A percentile compares a stretch with the other conserved stretches of the same genome.
phyloP scores from a whole-genome alignment of 2,113 vertebrate genomes.

The Spilogale gracilis region DNA sequence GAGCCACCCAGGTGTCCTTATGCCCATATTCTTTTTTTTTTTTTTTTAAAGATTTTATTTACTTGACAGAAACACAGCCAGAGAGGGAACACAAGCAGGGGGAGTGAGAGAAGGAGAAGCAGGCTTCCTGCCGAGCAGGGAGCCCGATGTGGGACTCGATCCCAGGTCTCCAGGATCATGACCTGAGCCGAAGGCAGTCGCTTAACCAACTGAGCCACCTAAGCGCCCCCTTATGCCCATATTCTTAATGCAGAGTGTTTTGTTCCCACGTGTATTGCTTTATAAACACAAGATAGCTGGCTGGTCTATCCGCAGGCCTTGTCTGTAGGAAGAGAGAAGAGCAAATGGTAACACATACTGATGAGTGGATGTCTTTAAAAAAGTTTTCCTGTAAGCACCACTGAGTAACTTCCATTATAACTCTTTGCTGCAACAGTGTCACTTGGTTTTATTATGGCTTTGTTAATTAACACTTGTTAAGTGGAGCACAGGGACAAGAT shows the following conservation, averaged over 20 bases:
- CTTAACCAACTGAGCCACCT: too few species aligned
- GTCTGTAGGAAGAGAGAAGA: not conserved
- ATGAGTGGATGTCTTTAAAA: not conserved
- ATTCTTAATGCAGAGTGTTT: not conserved
- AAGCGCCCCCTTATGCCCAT: not conserved
- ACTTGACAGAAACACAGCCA: too few species aligned
- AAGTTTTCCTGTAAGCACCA: not conserved
- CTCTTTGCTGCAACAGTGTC: not conserved
- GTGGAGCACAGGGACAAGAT: not conserved
- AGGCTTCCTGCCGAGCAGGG: too few species aligned
- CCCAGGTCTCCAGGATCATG: too few species aligned
- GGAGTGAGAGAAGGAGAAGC: too few species aligned
- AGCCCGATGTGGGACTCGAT: too few species aligned
- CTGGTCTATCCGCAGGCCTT: not conserved
- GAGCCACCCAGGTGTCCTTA: too few species aligned
- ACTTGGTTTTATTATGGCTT: not conserved
- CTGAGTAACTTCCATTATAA: not conserved
- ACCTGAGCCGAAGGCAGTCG: too few species aligned
- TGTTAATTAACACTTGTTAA: not conserved
- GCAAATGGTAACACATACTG: not conserved
- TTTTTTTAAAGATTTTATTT: too few species aligned
- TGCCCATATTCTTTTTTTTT: too few species aligned
- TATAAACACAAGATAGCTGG: not conserved
- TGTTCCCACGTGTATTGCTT: not conserved
- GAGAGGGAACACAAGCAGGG: too few species aligned